Evolutionary conservation across 2,113 vertebrate species (phyloP), one percentile per base, ranked within the genome.

Genomic region (Grammomys dolichurus): DNA sequence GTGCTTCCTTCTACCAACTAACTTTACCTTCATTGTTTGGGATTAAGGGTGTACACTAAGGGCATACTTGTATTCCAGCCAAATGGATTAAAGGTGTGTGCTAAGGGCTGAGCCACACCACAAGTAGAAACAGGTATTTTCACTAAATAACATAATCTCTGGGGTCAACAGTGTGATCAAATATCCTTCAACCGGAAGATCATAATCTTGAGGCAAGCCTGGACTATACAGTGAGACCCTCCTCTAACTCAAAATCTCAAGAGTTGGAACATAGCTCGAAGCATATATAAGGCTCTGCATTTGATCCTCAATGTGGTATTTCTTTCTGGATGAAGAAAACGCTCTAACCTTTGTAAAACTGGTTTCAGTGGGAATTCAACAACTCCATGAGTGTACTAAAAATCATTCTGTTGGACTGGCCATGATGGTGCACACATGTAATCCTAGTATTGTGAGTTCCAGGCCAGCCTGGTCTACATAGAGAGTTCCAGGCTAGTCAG

Each of bases 301-400:
- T 51, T 51, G 17, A 69, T 70, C 63, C 31, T 36, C 77, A 56
- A 16, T 0, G 9, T 19, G 48, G 31, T 26, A 51, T 36, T 54
- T 88, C 58, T 20, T 76, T 91, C 73, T 13, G 8, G 6, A 3
- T 63, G 40, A 86, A 89, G 7, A 86, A 58, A 63, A 80, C 60
- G 43, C 28, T 78, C 76, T 33, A 78, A 33, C 33, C 76, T 58
- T 91, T 93, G 43, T 54, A 80, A 85, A 82, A 89, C 40, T 58
- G 86, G 81, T 65, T 92, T 17, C 33, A 36, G n/a, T 92, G 26
- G 70, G 51, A 17, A 24, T 78, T 65, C 19, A 20, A 78, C 70
- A 94, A 75, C 33, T 94, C 63, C 77, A 36, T 88, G 76, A 80
- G 58, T 70, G 88, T 6, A 36, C 10, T 78, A 84, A 92, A 89